These are phyloP conservation scores for Zaprionus lachaisei DNA, from an alignment of 1,140 invertebrate genomes.

Conservation along the genomic window DNA sequence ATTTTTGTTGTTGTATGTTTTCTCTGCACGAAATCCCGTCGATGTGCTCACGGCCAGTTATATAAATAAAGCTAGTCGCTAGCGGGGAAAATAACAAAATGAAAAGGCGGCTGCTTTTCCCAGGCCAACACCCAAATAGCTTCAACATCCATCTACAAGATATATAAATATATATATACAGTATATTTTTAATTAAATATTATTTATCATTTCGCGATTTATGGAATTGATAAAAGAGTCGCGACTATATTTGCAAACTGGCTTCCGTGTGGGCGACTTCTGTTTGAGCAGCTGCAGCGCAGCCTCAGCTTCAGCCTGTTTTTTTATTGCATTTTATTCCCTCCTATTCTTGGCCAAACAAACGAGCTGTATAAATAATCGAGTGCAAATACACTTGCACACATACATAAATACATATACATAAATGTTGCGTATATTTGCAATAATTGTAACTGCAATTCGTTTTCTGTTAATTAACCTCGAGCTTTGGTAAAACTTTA, in stretches of 20 bases:
- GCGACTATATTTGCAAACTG: slow-evolving; percentile 1
- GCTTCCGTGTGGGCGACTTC: neutral
- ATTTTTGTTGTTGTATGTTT: neutral
- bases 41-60: slow-evolving; percentile 1
- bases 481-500: neutral
- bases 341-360: slow-evolving; percentile 8
- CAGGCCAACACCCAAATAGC: neutral
- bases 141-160: neutral
- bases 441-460: slow-evolving; percentile 16
- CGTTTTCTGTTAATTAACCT: slow-evolving; percentile 1
- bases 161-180: neutral
- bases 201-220: slow-evolving; percentile 7
- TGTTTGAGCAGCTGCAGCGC: neutral
- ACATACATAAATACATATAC: slow-evolving; percentile 4
- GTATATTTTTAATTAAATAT: neutral
- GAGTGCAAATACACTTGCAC: neutral
- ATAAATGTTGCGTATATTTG: slow-evolving; percentile 10
- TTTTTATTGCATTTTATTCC: slow-evolving; percentile 21
- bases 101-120: neutral
- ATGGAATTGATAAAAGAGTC: neutral
- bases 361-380: neutral
- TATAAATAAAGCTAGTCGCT: slow-evolving; percentile 44
- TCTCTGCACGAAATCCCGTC: slow-evolving; percentile 5
- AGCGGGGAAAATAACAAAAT: slow-evolving; percentile 5
- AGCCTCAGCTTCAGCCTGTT: neutral